Evolutionary conservation across 2,797 vertebrate genomes (phyloP), one percentile per base, ranked within the genome.

Genomic region (Thalassophryne amazonica): DNA sequence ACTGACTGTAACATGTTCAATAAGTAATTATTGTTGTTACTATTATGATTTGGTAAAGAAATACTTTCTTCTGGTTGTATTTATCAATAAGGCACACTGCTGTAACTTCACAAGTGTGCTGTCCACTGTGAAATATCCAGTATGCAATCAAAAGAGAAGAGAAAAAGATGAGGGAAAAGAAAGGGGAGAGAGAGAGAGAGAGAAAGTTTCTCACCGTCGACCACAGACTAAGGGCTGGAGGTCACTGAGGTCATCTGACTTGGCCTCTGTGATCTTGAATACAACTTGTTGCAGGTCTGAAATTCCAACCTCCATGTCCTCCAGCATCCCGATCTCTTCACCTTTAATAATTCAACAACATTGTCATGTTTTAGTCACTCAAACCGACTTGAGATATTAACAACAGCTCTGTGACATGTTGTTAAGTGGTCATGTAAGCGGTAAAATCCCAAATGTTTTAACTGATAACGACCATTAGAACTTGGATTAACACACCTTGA

Each of bases 291-390:
- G 93, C 76, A 99, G 88, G 82, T 98, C 97, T 30, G 94, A 92
- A 86, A 99, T 93, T 35, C 94, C 94, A 50, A 96, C 91, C 64
- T 93, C 92, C 96, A 99, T 98, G 76, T 99, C 96, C 84, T 99
- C 96, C 22, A 99, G 89, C 97, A 99, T 99, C 36, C 96, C 96
- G 0, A 97, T 92, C 88, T 98, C 97, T 63, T 99, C 97, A 85
- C 95, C 97, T 99, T 52, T 48, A 71, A 62, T 10, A n/a, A 14
- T 19, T 50, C 3, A 2, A 16, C 11, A 51, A 10, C 2, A 2
- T 23, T 9, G 2, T 4, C 5, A 7, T n/a, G n/a, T 15, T 27
- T 11, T 10, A 21, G 5, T 34, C n/a, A 14, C 10, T 29, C 4
- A 47, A 33, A 27, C 4, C 0, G 0, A n/a, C 23, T 4, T 4